A percentile compares a stretch with the other conserved stretches of the same genome.
phyloP scores from a whole-genome alignment of 30 jellyfish, hydroid and myxozoan genomes.

The Cassiopea andromeda region DNA sequence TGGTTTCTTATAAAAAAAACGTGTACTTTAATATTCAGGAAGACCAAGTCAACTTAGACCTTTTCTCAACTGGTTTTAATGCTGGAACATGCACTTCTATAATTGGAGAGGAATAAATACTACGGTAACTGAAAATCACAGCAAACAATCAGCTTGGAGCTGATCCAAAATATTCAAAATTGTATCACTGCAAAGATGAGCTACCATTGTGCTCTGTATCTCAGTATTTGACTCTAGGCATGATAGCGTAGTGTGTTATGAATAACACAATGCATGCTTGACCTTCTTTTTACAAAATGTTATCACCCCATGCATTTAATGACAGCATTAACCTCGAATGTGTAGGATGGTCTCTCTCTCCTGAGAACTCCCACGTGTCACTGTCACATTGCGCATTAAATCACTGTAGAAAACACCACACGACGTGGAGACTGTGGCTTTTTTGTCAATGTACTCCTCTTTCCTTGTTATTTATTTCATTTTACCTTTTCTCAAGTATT shows the following conservation, averaged over 20 bases:
- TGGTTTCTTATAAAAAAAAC: too few relatives aligned
- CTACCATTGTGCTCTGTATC: not conserved
- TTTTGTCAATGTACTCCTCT: not conserved
- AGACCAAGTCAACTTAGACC: not conserved
- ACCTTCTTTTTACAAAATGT: not conserved
- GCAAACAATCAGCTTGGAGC: too few relatives aligned
- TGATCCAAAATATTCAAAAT: too few relatives aligned
- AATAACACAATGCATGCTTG: not conserved
- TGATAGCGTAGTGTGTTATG: not conserved
- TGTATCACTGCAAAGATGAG: not conserved
- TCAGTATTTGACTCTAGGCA: not conserved
- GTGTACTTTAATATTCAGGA: not conserved
- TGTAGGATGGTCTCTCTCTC: not conserved
- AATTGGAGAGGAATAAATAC: too few relatives aligned
- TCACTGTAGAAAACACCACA: not conserved
- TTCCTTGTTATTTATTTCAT: not conserved
- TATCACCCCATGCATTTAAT: slow-evolving; percentile 1
- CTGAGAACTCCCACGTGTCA: not conserved
- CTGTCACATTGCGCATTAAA: not conserved
- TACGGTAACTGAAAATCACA: too few relatives aligned
- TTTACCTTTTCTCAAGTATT: not conserved
- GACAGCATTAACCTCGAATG: slow-evolving; percentile 3
- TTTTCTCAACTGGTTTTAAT: not conserved
- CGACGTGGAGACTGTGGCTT: not conserved
- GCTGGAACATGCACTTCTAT: too few relatives aligned